phyloP scores from a whole-genome alignment of 1,140 invertebrate genomes.

The Achatina immaculata region DNA sequence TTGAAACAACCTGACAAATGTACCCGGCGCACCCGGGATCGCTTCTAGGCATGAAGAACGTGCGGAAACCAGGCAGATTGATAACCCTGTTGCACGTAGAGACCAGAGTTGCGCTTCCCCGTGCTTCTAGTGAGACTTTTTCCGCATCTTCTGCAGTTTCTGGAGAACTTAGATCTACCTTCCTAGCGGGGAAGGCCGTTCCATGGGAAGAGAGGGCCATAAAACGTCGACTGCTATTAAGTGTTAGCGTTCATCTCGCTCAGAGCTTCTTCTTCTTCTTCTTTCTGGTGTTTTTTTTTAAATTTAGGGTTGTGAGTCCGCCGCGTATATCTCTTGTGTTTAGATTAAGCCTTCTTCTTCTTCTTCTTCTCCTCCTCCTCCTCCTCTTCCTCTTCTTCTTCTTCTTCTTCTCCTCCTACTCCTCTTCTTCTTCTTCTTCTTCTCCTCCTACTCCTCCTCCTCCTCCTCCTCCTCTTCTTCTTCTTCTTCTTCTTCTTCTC shows the following conservation, averaged over 20 bases:
- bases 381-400: not conserved
- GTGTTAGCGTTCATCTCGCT: not conserved
- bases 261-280: not conserved
- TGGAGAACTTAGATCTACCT: not conserved
- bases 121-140: not conserved
- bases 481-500: slow-evolving; percentile 1
- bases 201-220: not conserved
- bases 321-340: too few relatives aligned
- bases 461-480: too few relatives aligned
- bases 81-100: not conserved
- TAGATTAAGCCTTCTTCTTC: not conserved
- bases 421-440: too few relatives aligned
- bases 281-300: too few relatives aligned
- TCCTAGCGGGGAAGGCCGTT: not conserved
- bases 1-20: slow-evolving; percentile 15
- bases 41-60: not conserved
- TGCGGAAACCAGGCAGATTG: not conserved
- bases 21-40: not conserved
- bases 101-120: not conserved
- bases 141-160: not conserved
- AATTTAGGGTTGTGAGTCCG: too few relatives aligned
- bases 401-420: not conserved
- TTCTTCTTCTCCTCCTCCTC: slow-evolving; percentile 17
- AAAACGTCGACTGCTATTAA: not conserved
- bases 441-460: too few relatives aligned